phyloP scores from a whole-genome alignment of 2,888 invertebrate genomes.

The Tetanocera ferruginea region DNA sequence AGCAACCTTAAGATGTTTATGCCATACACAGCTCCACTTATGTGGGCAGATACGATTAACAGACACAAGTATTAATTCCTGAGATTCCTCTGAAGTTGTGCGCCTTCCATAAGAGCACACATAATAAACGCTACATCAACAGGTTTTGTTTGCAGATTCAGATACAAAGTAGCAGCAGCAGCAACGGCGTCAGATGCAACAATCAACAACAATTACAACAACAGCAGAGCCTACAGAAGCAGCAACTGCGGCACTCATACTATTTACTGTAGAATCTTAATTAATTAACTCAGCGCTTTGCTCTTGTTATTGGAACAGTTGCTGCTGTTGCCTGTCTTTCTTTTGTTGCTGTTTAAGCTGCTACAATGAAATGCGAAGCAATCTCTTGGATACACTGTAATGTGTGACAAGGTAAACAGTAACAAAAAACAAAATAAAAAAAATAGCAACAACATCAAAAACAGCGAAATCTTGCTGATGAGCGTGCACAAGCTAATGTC shows the following conservation, averaged over 20 bases:
- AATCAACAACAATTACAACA: not conserved
- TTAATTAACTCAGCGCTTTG: slow-evolving; percentile 50
- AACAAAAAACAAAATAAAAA: slow-evolving; percentile 9
- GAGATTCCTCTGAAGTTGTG: slow-evolving; percentile 13
- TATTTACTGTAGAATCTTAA: slow-evolving; percentile 50
- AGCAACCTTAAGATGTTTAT: not conserved
- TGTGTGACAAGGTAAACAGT: not conserved
- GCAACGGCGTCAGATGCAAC: not conserved
- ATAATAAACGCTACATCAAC: slow-evolving; percentile 23
- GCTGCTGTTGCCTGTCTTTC: not conserved
- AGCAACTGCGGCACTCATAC: slow-evolving; percentile 28
- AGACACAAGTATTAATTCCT: slow-evolving; percentile 2
- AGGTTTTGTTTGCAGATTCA: slow-evolving; percentile 20
- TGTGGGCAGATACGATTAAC: not conserved
- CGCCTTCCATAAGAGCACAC: not conserved
- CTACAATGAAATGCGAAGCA: slow-evolving; percentile 3
- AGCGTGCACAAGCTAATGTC: not conserved
- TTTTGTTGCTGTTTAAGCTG: slow-evolving; percentile 1
- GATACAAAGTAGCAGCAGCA: not conserved
- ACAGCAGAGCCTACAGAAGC: not conserved
- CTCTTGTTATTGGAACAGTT: slow-evolving; percentile 21
- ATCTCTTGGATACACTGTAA: slow-evolving; percentile 9
- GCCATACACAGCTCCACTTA: not conserved
- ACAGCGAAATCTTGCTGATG: not conserved
- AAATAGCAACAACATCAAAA: not conserved